Evolutionary conservation across 2,113 vertebrate species (phyloP).

Genomic region (rabbit (Oryctolagus cuniculus)): DNA sequence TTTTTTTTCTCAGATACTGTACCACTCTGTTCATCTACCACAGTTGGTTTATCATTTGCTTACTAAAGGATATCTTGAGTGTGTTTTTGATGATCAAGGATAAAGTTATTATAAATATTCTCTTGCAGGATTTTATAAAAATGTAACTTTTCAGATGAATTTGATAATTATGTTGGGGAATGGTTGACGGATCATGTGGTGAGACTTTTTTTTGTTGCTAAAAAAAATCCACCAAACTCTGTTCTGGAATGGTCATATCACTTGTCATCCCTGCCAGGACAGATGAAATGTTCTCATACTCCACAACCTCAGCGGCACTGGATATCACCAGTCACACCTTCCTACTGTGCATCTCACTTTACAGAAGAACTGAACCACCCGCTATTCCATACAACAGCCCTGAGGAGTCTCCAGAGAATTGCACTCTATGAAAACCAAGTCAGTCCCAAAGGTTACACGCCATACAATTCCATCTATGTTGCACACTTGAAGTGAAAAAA

Average conservation of each 20-base stretch:
- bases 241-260: not conserved
- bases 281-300: not conserved
- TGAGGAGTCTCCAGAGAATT: not conserved
- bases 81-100: slow-evolving; percentile 12
- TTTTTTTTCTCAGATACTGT: not conserved
- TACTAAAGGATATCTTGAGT: not conserved
- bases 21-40: not conserved
- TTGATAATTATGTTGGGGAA: not conserved
- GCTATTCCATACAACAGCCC: not conserved
- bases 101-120: not conserved
- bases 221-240: not conserved
- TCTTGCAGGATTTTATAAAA: not conserved
- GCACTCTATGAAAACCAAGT: not conserved
- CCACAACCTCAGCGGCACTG: not conserved
- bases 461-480: not conserved
- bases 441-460: not conserved
- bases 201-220: not conserved
- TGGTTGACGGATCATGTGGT: not conserved
- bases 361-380: not conserved
- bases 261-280: not conserved
- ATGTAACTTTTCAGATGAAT: not conserved
- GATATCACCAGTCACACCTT: not conserved
- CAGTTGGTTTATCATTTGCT: not conserved
- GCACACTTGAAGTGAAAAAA: not conserved
- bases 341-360: not conserved